phyloP scores from a whole-genome alignment of 2,888 invertebrate genomes.

The Microplitis deprimator region DNA sequence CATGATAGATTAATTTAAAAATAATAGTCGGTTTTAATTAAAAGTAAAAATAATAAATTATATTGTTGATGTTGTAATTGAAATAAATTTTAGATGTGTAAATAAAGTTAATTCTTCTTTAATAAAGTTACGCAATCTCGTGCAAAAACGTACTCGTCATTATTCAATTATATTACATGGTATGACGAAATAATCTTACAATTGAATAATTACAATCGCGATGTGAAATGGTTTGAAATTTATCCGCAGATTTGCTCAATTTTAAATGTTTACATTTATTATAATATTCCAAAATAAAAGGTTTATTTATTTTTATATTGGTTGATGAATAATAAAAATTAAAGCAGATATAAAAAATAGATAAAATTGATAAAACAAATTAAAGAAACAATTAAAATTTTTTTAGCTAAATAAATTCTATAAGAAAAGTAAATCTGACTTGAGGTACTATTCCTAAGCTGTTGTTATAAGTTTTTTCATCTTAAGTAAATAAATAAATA shows the following conservation, averaged over 20 bases:
- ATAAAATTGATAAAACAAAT: too few relatives aligned
- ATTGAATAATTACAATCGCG: conserved; percentile 55
- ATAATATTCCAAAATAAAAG: background rate
- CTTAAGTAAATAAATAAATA: background rate
- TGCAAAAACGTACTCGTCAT: conserved; percentile 54
- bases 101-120: conserved; percentile 32
- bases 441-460: background rate
- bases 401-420: too few relatives aligned
- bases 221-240: conserved; percentile 45
- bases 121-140: conserved; percentile 52
- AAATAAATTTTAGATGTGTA: conserved; percentile 9
- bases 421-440: background rate
- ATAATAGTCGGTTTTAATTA: background rate
- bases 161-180: conserved; percentile 55
- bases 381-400: too few relatives aligned
- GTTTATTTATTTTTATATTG: background rate
- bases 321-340: too few relatives aligned
- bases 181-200: conserved; percentile 53
- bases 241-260: background rate
- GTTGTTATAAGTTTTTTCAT: background rate
- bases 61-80: background rate
- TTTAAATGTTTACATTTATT: background rate
- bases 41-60: background rate
- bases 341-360: too few relatives aligned
- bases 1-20: background rate